Evolutionary conservation across 2,113 vertebrate genomes (phyloP), one percentile per base, ranked within the genome.

Genomic region (Glareola pratincola): DNA sequence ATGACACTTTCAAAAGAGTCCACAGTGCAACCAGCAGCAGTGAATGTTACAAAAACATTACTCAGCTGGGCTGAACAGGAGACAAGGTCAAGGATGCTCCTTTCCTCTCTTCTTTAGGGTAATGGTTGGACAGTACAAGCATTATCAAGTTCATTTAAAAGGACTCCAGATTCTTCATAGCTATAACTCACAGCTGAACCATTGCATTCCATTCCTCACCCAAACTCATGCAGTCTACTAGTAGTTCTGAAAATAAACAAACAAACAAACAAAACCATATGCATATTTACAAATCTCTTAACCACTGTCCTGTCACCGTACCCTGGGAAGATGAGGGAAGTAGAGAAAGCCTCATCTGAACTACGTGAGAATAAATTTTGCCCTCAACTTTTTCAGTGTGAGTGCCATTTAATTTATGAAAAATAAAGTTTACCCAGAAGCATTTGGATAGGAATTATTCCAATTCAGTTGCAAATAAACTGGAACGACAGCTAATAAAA

Each of bases 401-500:
- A 81, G 26, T 50, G 41, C 30, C 9, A 47, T 84, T 95, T 78
- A 32, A 89, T 74, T 63, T 50, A 71, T 51, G 51, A 50, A 86
- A 74, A 81, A 59, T n/a, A 51, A 91, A 84, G 32, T 81, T 80
- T 87, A 89, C 41, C 48, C 60, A 95, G 60, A 59, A 77, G 29
- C 18, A 68, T 89, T 96, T 96, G 89, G 27, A 30, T 64, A 74
- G 76, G 56, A 92, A 20, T 67, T 87, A 74, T 39, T 87, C 63
- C 68, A 88, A 69, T 56, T 83, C 76, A 71, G 18, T 67, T 80
- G 53, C 48, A 86, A 94, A 77, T 45, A 53, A 90, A 80, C 12
- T 64, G 48, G 53, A 96, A 63, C 66, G 92, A 69, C 89, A 95
- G 91, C 62, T 79, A 94, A 96, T 92, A 97, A 97, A 96, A 95